Evolutionary conservation across 2,113 vertebrate species (phyloP).

Genomic region (Cyphotilapia sp.): DNA sequence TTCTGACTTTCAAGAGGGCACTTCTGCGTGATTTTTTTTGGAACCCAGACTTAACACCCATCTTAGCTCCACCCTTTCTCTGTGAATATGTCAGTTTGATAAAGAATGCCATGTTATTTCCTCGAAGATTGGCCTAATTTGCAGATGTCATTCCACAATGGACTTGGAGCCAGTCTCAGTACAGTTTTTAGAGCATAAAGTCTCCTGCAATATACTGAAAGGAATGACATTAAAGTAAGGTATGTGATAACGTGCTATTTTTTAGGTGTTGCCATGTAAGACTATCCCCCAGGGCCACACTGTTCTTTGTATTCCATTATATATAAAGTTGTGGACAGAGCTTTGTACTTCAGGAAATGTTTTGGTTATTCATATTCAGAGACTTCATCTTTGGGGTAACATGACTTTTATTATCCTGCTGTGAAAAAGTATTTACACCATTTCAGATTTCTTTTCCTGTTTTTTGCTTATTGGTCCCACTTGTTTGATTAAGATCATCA

Average conservation of each 20-base stretch:
- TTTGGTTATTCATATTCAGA: not conserved
- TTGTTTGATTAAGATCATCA: not conserved
- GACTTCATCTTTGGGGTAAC: fast-evolving
- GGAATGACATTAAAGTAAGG: not conserved
- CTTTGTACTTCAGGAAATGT: not conserved
- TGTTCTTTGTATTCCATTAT: not conserved
- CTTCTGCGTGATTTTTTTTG: not conserved
- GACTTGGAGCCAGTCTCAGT: not conserved
- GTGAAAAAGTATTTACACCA: not conserved
- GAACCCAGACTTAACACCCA: not conserved
- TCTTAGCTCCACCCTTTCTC: not conserved
- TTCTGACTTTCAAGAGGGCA: not conserved
- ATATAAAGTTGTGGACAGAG: not conserved
- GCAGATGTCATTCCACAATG: not conserved
- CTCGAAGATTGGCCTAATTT: not conserved
- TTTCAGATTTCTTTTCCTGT: not conserved
- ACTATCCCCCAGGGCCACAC: not conserved
- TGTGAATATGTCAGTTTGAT: not conserved
- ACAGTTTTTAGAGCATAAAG: fast-evolving
- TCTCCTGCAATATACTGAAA: not conserved
- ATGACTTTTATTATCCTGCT: not conserved
- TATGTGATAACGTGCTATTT: not conserved
- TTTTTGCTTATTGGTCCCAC: not conserved
- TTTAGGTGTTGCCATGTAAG: not conserved
- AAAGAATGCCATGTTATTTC: not conserved